Conservation (phyloP, 2,113 vertebrate genomes). For the Hyla sarda region DNA sequence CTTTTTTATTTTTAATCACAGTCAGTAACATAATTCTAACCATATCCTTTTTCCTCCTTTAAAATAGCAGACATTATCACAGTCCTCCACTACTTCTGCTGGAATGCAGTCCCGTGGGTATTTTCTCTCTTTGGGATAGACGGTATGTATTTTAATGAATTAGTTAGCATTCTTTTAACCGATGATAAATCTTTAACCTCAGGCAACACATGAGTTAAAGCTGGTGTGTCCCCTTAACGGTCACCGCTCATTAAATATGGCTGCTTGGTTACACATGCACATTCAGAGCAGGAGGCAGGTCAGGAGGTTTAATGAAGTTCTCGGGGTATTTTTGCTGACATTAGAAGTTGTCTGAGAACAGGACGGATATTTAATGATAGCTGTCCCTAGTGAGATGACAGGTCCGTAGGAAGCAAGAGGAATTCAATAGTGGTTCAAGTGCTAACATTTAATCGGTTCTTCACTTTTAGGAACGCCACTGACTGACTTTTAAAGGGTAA, state of each 20-base stretch:
- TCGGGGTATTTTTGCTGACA: conserved; percentile 55
- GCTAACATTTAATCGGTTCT: conserved; percentile 10
- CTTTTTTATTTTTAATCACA: too few relatives aligned
- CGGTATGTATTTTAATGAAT: conserved; percentile 18
- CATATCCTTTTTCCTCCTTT: neutral
- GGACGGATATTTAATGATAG: conserved; percentile 32
- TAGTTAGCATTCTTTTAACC: conserved; percentile 10
- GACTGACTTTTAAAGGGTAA: neutral
- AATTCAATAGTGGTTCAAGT: conserved; percentile 5
- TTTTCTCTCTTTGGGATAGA: neutral
- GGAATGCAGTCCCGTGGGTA: neutral
- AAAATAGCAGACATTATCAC: neutral
- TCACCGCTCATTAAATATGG: conserved; percentile 56
- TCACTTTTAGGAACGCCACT: neutral
- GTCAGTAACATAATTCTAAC: neutral
- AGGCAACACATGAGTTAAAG: conserved; percentile 36
- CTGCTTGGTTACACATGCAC: conserved; percentile 46
- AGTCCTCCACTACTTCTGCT: neutral
- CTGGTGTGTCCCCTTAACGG: neutral
- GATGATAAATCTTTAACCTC: neutral
- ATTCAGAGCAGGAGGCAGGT: conserved; percentile 46
- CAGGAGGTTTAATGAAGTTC: conserved; percentile 55
- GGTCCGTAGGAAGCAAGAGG: neutral
- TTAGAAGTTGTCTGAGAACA: conserved; percentile 26
- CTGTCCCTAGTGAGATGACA: neutral